Conservation (phyloP, 2,797 vertebrate genomes). For the Jordanella pulchra region DNA sequence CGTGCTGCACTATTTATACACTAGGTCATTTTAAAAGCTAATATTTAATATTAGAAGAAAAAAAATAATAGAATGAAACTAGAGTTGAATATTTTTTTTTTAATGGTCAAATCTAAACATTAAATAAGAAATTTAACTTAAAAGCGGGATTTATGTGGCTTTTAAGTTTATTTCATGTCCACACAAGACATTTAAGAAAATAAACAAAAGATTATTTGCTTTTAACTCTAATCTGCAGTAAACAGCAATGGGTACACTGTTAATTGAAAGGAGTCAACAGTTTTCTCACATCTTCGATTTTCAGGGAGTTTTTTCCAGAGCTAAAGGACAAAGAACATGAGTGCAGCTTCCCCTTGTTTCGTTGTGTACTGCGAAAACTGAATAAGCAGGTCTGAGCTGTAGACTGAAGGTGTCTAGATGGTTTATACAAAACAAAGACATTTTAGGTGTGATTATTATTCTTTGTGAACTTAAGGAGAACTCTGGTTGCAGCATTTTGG, state of each 20-base stretch:
- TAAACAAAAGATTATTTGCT: too few relatives aligned
- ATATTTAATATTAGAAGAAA: too few relatives aligned
- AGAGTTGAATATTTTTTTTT: neutral
- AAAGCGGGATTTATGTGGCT: too few relatives aligned
- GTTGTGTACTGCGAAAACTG: neutral
- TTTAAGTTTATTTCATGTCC: too few relatives aligned
- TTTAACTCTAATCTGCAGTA: too few relatives aligned
- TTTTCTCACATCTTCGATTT: neutral
- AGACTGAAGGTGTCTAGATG: neutral
- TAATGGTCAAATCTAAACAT: too few relatives aligned
- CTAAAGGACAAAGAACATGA: neutral
- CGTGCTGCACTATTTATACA: too few relatives aligned
- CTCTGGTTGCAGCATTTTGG: neutral
- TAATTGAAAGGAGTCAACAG: too few relatives aligned
- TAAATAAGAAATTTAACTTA: too few relatives aligned
- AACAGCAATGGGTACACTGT: too few relatives aligned
- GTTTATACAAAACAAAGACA: neutral
- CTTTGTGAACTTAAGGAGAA: neutral
- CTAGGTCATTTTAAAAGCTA: too few relatives aligned
- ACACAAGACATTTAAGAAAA: too few relatives aligned
- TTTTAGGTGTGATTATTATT: neutral
- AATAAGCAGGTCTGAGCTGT: neutral
- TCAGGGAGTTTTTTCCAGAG: neutral
- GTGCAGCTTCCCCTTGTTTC: neutral
- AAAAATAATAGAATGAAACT: neutral